A percentile compares a stretch with the other conserved stretches of the same genome.
These are phyloP conservation scores for Fratercula arctica DNA, from an alignment of 2,797 vertebrate genomes.

Conservation along the genomic window DNA sequence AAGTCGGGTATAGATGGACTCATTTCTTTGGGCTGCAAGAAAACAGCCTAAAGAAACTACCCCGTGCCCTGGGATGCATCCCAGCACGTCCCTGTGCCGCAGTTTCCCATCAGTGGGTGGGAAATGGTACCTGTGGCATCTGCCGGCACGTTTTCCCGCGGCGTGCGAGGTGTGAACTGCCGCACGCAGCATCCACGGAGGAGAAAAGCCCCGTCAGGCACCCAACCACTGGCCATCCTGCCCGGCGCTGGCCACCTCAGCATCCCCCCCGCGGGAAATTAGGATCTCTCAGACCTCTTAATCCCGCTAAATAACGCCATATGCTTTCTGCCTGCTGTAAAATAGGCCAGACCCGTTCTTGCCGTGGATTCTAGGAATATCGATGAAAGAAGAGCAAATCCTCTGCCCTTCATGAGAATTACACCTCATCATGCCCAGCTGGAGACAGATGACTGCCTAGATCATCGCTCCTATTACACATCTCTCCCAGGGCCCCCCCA, in stretches of 20 bases:
- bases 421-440: background rate
- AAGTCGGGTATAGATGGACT: background rate
- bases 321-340: background rate
- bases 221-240: background rate
- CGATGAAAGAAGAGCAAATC: background rate
- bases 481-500: background rate
- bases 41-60: background rate
- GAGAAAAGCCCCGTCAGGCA: background rate
- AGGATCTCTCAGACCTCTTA: background rate
- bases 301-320: conserved; percentile 1
- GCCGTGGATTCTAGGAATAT: conserved; percentile 9
- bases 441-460: background rate
- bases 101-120: accelerated
- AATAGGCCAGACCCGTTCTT: background rate
- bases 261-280: background rate
- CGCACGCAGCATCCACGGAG: background rate
- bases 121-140: background rate
- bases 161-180: background rate
- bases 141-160: background rate
- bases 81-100: accelerated
- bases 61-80: background rate
- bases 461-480: background rate
- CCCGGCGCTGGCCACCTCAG: accelerated
- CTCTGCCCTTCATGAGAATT: conserved; percentile 12
- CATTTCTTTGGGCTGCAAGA: background rate